Evolutionary conservation across 1,140 invertebrate genomes (phyloP).

Genomic region (Conus ventricosus): DNA sequence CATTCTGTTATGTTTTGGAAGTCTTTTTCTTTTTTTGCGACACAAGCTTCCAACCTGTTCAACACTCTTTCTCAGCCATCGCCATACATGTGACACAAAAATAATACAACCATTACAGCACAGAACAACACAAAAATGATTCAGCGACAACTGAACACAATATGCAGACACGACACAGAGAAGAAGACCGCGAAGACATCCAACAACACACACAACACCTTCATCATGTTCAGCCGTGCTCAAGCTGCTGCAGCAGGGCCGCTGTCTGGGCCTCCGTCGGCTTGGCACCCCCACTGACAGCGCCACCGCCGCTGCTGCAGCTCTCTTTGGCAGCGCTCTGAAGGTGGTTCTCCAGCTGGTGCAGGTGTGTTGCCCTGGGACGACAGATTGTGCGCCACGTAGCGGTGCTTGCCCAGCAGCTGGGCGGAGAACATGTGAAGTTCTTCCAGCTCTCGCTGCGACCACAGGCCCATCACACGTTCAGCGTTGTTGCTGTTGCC

Average conservation of each 20-base stretch:
- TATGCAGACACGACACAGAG: too few relatives aligned
- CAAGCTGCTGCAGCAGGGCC: slow-evolving; percentile 15
- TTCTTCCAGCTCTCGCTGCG: slow-evolving; percentile 32
- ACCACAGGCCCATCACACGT: slow-evolving; percentile 8
- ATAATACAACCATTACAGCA: too few relatives aligned
- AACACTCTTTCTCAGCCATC: too few relatives aligned
- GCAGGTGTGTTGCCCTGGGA: slow-evolving; percentile 35
- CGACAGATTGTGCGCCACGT: slow-evolving; percentile 31
- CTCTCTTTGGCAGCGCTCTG: background rate
- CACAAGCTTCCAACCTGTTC: too few relatives aligned
- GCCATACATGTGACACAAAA: too few relatives aligned
- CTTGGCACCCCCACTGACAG: background rate
- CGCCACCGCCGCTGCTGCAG: background rate
- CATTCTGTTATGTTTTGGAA: too few relatives aligned
- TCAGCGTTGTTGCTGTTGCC: background rate
- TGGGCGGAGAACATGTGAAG: slow-evolving; percentile 44
- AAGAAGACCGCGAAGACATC: too few relatives aligned
- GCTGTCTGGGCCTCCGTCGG: slow-evolving; percentile 9
- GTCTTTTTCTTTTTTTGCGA: too few relatives aligned
- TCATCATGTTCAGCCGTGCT: slow-evolving; percentile 3
- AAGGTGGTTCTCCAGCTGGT: slow-evolving; percentile 33
- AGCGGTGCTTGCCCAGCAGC: slow-evolving; percentile 40
- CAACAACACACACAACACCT: background rate
- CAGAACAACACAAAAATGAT: too few relatives aligned
- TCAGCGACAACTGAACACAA: too few relatives aligned